A percentile compares a stretch with the other conserved stretches of the same genome.
These are phyloP conservation scores for Anthonomus grandis DNA, from an alignment of 1,140 invertebrate species.

Conservation along the genomic window DNA sequence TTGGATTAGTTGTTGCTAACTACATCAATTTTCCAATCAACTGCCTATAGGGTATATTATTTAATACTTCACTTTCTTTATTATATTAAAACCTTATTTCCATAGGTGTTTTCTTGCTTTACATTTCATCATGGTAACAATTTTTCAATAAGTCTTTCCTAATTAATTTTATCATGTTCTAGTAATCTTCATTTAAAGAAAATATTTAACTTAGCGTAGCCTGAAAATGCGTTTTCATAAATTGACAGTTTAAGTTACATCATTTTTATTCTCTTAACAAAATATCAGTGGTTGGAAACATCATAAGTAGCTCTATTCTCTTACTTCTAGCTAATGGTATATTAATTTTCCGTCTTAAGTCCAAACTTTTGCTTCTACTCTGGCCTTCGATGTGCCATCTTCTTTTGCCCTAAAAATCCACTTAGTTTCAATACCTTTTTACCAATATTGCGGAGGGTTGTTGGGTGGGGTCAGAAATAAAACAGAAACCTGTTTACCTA, in stretches of 20 bases:
- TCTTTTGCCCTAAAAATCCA: conserved; percentile 4
- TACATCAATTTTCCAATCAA: neutral
- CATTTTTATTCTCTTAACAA: neutral
- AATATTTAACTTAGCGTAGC: conserved; percentile 4
- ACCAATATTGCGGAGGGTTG: too few relatives aligned
- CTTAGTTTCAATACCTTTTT: too few relatives aligned
- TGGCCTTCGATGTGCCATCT: neutral
- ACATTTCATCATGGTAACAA: neutral
- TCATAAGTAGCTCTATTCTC: conserved; percentile 10
- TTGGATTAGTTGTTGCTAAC: neutral
- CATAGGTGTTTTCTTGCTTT: neutral
- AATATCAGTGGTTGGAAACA: neutral
- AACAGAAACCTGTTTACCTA: too few relatives aligned
- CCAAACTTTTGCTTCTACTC: conserved; percentile 6
- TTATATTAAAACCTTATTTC: neutral
- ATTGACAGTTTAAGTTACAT: neutral
- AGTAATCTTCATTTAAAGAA: neutral
- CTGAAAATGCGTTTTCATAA: conserved; percentile 9
- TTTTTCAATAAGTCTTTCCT: neutral
- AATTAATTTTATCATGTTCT: neutral
- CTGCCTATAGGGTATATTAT: neutral
- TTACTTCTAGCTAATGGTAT: conserved; percentile 5
- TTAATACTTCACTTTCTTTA: neutral
- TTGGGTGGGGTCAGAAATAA: too few relatives aligned
- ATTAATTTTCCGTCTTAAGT: neutral